Conservation (phyloP, 1,140 invertebrate species). For the Panagrolaimus sp. region DNA sequence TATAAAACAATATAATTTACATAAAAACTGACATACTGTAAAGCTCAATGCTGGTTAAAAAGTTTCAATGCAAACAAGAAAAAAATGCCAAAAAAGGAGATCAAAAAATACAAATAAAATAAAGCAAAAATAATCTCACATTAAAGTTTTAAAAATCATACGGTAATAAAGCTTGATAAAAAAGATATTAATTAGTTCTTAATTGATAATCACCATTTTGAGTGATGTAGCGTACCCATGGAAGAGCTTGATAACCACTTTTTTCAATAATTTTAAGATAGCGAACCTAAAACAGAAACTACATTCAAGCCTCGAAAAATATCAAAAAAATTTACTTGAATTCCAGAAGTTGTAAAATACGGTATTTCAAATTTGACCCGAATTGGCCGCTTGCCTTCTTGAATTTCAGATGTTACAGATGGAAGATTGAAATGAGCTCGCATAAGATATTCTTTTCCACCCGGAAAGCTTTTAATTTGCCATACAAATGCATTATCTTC, state of each 20-base stretch:
- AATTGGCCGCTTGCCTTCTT: conserved; percentile 93
- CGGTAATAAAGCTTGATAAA: no score
- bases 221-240: conserved; percentile 96
- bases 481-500: conserved; percentile 96
- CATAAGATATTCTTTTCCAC: conserved; percentile 96
- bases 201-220: conserved; percentile 99
- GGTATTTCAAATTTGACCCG: conserved; percentile 99
- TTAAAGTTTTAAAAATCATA: no score
- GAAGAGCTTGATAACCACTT: conserved; percentile 95
- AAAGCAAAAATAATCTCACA: no score
- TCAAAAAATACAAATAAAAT: no score
- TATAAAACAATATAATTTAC: no score
- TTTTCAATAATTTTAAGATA: conserved; percentile 99
- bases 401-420: conserved; percentile 87
- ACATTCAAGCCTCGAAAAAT: conserved; percentile 5
- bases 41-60: no score
- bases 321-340: conserved; percentile 69
- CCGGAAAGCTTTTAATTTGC: conserved; percentile 98
- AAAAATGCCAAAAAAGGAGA: no score
- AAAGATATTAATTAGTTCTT: conserved; percentile 64
- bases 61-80: no score
- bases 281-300: conserved; percentile 66
- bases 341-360: conserved; percentile 97
- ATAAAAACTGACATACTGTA: no score
- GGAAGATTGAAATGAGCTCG: conserved; percentile 97